Evolutionary conservation across 2,888 invertebrate genomes (phyloP), one percentile per base, ranked within the genome.

Genomic region (Cephus pygmeus): DNA sequence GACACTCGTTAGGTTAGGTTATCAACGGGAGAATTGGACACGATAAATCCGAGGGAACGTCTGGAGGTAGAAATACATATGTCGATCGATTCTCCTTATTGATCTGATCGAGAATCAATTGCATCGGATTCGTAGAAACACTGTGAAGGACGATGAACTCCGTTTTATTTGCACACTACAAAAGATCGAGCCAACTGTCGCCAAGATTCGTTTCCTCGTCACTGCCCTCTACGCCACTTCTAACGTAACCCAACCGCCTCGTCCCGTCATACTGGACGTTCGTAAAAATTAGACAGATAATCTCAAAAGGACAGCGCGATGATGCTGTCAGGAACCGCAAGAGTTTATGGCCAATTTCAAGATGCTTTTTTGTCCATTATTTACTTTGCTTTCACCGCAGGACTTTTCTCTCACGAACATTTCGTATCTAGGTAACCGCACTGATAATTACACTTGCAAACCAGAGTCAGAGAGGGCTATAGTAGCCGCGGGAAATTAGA

Each of bases 1-100:
- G 83, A 77, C 83, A 79, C 83, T 83, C 83, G 83, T 83, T 83
- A 83, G 79, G 75, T 81, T 81, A 83, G 23, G 56, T 83, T 83
- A 81, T 83, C 83, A 76, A 76, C 79, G 31, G 79, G 80, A 76
- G 79, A 79, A 78, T 81, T 78, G 71, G 71, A 71, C 12, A 31
- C 31, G 71, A 71, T 56, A 56, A 56, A 56, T 56, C 23, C 56
- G 23, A 23, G 9, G 56, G 56, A 56, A 56, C 15, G 23, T 0
- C 23, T 9, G 23, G 56, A 23, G 56, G 56, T 56, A 56, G 56
- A 56, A 56, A 9, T 56, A 56, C 56, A 9, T 23, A 23, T 23
- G 56, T 56, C 56, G 23, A 56, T 23, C 9, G 56, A 23, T 23
- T 56, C 23, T 56, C 23, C 56, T 74, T 74, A 74, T 74, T 74